Evolutionary conservation across 2,113 vertebrate species (phyloP).

Genomic region (Garra rufa): DNA sequence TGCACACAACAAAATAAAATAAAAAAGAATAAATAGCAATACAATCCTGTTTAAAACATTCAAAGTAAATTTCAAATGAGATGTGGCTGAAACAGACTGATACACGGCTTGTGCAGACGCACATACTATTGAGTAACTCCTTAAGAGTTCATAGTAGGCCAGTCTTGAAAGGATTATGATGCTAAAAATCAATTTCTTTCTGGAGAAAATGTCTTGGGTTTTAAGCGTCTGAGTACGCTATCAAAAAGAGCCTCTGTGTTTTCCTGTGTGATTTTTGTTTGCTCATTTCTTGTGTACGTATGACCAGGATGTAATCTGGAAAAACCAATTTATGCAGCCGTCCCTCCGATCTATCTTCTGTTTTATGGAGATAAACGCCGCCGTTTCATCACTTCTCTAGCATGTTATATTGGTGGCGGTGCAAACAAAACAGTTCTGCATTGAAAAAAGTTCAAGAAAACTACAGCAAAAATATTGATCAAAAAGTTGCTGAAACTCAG

Average conservation of each 20-base stretch:
- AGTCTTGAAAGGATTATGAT: slow-evolving; percentile 7
- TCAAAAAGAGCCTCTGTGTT: neutral
- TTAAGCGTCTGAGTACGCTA: neutral
- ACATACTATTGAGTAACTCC: neutral
- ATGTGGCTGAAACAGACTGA: neutral
- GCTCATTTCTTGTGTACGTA: neutral
- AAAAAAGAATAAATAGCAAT: neutral
- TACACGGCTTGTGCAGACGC: neutral
- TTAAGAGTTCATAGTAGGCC: neutral
- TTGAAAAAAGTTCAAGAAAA: neutral
- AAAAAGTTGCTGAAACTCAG: neutral
- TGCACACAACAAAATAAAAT: too few species aligned
- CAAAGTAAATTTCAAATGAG: too few species aligned
- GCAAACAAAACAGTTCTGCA: neutral
- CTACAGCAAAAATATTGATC: neutral
- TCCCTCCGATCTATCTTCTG: neutral
- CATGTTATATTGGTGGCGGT: neutral
- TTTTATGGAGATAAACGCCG: neutral
- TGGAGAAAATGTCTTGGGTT: neutral
- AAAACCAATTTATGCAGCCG: neutral
- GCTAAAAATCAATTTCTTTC: neutral
- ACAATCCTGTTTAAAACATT: too few species aligned
- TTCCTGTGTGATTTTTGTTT: slow-evolving; percentile 1
- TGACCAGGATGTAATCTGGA: slow-evolving; percentile 22
- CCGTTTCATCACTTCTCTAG: neutral